Conservation (phyloP, 2,797 vertebrate genomes). For the Schizopygopsis malacanthus region DNA sequence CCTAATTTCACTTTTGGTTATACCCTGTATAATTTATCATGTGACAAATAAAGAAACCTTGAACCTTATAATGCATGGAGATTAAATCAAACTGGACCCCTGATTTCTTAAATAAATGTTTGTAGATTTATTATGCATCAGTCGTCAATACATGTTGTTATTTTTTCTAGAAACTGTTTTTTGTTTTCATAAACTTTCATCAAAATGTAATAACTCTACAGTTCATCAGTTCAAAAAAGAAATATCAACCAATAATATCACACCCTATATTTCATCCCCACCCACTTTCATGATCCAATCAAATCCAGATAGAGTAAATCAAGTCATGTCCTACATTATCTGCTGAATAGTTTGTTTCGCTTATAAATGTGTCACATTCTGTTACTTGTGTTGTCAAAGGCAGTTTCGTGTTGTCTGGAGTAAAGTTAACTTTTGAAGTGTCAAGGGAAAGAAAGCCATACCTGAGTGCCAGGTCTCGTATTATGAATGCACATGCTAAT, state of each 20-base stretch:
- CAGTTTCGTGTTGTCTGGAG: slow-evolving; percentile 27
- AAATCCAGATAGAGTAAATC: slow-evolving; percentile 13
- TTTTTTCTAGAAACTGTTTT: neutral
- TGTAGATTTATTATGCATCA: neutral
- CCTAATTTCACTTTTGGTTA: no score
- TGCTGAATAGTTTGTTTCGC: neutral
- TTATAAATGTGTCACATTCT: neutral
- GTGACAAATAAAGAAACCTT: no score
- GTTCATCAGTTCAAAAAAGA: neutral
- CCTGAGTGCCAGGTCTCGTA: slow-evolving; percentile 59
- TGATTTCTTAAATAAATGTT: neutral
- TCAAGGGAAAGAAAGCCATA: slow-evolving; percentile 38
- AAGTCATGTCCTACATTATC: neutral
- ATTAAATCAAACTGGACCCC: neutral
- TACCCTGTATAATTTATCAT: no score
- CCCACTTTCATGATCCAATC: neutral
- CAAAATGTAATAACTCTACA: neutral
- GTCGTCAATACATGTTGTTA: neutral
- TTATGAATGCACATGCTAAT: slow-evolving; percentile 71
- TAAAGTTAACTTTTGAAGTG: slow-evolving; percentile 55
- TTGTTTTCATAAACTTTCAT: neutral
- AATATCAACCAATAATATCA: neutral
- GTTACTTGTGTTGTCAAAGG: neutral
- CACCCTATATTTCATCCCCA: neutral
- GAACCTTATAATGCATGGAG: neutral